These are phyloP conservation scores for Clarias platycephalus DNA, from an alignment of 2,797 vertebrate genomes.

Conservation along the genomic window DNA sequence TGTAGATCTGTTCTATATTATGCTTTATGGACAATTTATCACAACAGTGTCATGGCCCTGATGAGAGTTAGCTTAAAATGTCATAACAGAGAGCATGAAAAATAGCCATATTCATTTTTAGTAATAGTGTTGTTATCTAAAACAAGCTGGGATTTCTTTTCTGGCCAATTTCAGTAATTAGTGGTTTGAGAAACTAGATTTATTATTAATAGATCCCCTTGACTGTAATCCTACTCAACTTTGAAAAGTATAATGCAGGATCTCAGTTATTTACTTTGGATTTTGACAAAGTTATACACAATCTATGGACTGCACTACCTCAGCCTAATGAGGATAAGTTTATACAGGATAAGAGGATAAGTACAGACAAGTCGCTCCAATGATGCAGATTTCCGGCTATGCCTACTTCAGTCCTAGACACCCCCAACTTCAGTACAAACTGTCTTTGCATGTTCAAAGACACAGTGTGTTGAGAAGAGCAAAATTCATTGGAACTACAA, in stretches of 20 bases:
- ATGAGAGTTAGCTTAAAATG: background rate
- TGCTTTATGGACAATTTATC: background rate
- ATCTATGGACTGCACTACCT: conserved; percentile 10
- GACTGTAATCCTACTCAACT: conserved; percentile 4
- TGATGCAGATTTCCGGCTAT: conserved; percentile 19
- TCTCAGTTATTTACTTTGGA: conserved; percentile 31
- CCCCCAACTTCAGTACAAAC: background rate
- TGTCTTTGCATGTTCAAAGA: background rate
- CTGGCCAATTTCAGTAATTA: background rate
- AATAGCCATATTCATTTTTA: conserved; percentile 15
- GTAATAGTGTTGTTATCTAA: conserved; percentile 2
- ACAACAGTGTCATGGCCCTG: conserved; percentile 13
- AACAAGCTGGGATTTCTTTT: background rate
- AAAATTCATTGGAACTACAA: conserved; percentile 17
- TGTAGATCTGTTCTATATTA: background rate
- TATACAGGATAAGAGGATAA: conserved; percentile 18
- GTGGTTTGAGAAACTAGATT: background rate
- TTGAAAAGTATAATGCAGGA: background rate
- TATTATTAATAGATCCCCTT: background rate
- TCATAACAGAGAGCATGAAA: conserved; percentile 25
- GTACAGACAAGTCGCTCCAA: conserved; percentile 40
- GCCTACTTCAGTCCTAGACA: conserved; percentile 11
- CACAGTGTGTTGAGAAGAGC: background rate
- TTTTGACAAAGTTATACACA: background rate
- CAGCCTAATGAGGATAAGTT: conserved; percentile 34